Base-by-base conservation (phyloP, 2,113 vertebrate species). In the Typhlomys cinereus region DNA sequence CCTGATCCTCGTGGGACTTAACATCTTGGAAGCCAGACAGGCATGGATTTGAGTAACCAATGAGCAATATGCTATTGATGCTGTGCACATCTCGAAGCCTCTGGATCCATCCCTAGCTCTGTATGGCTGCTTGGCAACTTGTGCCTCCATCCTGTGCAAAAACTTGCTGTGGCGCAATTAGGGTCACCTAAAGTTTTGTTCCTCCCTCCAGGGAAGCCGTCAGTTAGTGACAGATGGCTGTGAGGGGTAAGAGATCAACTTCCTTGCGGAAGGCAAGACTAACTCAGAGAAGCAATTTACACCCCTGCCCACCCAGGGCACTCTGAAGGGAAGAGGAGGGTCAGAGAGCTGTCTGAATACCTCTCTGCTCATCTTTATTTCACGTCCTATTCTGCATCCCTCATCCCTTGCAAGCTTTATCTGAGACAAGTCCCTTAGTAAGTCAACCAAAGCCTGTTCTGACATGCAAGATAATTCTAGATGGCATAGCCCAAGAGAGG, bases 51-150 rank as follows among this genome's bases (percentile, higher is more conserved):
- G n/a, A 70, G 12, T 34, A 79, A 59, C 48, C 27, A 64, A 46
- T 48, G 17, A 84, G 20, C 12, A 25, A 29, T 17, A 14, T 18
- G 36, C 20, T 41, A 20, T 8, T 23, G n/a, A 31, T 17, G 25
- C 27, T 70, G 54, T 14, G 41, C 8, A 0, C 0, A 0, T 14
- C 31, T 85, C 27, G 11, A 3, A 20, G 29, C 7, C 41, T 48
- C 27, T 34, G 2, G 1, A 14, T 31, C 52, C 46, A 29, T 31
- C 7, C 20, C 25, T 4, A 78, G 57, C 34, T 59, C 1, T n/a
- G 36, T 17, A n/a, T n/a, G n/a, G 23, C 34, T 31, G 8, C 34
- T 10, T 25, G 4, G 31, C 2, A 31, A 4, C 36, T 67, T n/a
- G 71, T 14, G 23, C 23, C 44, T 50, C 11, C 14, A 8, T 50